Base-by-base conservation (phyloP, 1,140 invertebrate species). In the Bombus waltoni region DNA sequence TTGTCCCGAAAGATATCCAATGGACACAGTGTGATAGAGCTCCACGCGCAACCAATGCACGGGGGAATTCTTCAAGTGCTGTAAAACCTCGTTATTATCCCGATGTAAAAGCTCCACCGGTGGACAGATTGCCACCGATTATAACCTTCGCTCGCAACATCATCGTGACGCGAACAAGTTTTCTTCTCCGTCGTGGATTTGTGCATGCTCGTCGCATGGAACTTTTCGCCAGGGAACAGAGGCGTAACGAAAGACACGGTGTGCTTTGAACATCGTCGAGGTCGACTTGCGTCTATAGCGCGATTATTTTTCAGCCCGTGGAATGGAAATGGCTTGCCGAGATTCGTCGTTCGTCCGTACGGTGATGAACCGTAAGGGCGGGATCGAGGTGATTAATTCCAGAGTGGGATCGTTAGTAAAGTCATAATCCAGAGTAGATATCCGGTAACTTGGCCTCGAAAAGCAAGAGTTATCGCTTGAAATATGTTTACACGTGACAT, bases 51-150 rank as follows among this genome's bases (percentile, higher is more conserved):
- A n/a, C 8, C 22, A 28, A 35, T 75, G 11, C 40, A 18, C 65
- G 38, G 22, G 44, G 40, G 40, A 72, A 85, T 88, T 76, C 73
- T 66, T 74, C 53, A 5, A n/a, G 40, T 44, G 57, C 42, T 47
- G 78, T 79, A 75, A 86, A 88, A 82, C 28, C 72, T 18, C 32
- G 83, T 88, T 86, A 81, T 88, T 82, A 74, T 42, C 59, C 25
- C 3, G 28, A 22, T 47, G 25, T 40, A 81, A 77, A 85, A 81
- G 59, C 70, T 53, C 15, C 28, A n/a, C 28, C n/a, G 9, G 32
- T 11, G 57, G 42, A 81, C 81, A 53, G 86, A 88, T 88, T 53
- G 81, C 77, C 35, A 28, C 42, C 70, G 81, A 88, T 88, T 88
- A 88, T 77, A 87, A 84, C 65, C 70, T 65, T 35, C 25, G 65